These are phyloP conservation scores for Psilopsiagon aurifrons DNA, from an alignment of 2,113 vertebrate genomes.

Conservation along the genomic window DNA sequence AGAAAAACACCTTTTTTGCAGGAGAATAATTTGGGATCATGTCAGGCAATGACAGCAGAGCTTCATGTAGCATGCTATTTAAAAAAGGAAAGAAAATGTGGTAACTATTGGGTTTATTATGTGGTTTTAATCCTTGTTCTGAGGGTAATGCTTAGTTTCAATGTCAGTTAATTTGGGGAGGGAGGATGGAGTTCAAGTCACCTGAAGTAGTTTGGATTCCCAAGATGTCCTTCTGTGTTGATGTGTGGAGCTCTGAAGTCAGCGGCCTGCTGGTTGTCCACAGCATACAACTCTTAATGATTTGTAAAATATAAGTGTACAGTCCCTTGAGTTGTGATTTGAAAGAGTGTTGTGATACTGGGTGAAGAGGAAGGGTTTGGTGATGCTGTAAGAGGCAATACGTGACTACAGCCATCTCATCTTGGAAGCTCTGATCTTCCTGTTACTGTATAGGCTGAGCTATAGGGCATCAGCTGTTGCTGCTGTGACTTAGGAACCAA, in stretches of 20 bases:
- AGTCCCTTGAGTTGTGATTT: background rate
- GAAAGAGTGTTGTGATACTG: background rate
- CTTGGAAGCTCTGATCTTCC: background rate
- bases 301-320: background rate
- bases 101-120: background rate
- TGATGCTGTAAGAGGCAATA: background rate
- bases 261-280: background rate
- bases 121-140: background rate
- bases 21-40: background rate
- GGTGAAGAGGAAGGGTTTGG: background rate
- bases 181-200: background rate
- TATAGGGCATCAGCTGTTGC: background rate
- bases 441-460: background rate
- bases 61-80: background rate
- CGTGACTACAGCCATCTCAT: background rate
- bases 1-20: background rate
- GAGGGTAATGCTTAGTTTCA: background rate
- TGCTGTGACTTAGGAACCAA: background rate
- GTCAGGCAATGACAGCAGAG: background rate
- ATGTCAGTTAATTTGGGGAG: background rate
- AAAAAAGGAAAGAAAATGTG: background rate
- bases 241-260: background rate
- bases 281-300: background rate
- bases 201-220: background rate
- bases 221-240: background rate